Conservation (phyloP, 2,888 invertebrate species). For the Dynastes hyllus region DNA sequence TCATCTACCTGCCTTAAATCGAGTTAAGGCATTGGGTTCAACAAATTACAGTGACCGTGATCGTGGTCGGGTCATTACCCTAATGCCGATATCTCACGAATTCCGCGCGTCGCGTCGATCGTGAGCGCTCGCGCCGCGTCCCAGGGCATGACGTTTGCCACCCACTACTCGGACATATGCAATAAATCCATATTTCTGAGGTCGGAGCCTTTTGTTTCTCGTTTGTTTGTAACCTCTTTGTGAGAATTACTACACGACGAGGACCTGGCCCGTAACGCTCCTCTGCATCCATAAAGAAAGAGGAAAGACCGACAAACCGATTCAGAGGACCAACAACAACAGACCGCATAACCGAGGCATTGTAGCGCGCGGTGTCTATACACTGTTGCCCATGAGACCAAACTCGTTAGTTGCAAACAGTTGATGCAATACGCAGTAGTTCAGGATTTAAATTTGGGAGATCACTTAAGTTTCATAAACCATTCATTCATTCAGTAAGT, state of each 20-base stretch:
- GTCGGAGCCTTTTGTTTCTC: constrained; percentile 55
- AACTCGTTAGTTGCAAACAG: too few relatives aligned
- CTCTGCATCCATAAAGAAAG: background rate
- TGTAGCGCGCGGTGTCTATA: constrained; percentile 4
- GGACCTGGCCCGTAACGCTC: constrained; percentile 55
- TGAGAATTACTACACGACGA: constrained; percentile 61
- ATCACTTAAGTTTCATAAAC: background rate
- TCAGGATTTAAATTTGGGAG: background rate
- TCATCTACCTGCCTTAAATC: constrained; percentile 66
- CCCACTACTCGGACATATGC: constrained; percentile 68
- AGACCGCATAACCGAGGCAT: constrained; percentile 37
- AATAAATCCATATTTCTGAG: constrained; percentile 69
- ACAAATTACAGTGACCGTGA: constrained; percentile 69
- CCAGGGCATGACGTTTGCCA: constrained; percentile 69
- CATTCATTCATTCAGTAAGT: too few relatives aligned
- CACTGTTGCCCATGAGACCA: too few relatives aligned
- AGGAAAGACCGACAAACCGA: constrained; percentile 9
- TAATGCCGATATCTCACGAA: constrained; percentile 69
- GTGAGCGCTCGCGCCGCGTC: constrained; percentile 63
- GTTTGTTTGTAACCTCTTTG: constrained; percentile 58
- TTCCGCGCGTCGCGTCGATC: constrained; percentile 61
- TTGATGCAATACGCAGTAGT: too few relatives aligned
- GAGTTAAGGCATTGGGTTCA: constrained; percentile 62
- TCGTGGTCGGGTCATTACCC: constrained; percentile 69
- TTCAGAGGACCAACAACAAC: background rate